A percentile compares a stretch with the other conserved stretches of the same genome.
These are phyloP conservation scores for Empidonax alnorum DNA, from an alignment of 2,113 vertebrate genomes.

Conservation along the genomic window DNA sequence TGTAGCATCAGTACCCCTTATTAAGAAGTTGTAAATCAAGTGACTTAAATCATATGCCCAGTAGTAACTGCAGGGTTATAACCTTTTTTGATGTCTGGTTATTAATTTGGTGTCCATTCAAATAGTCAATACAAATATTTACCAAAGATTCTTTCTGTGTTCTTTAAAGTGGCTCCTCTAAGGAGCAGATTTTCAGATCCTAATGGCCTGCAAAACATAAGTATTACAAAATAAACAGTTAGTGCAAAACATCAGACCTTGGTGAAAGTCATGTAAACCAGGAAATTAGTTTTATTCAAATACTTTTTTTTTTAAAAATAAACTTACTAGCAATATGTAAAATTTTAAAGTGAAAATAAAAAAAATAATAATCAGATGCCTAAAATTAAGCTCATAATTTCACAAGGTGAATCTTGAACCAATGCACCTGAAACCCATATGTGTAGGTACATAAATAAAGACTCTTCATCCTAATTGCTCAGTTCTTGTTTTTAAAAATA, in stretches of 20 bases:
- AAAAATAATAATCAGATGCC: neutral
- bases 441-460: neutral
- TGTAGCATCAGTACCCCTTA: neutral
- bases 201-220: slow-evolving; percentile 81
- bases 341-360: neutral
- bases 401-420: neutral
- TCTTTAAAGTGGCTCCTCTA: slow-evolving; percentile 95
- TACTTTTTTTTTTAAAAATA: neutral
- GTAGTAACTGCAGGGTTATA: neutral
- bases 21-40: neutral
- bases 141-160: slow-evolving; percentile 94
- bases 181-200: slow-evolving; percentile 96
- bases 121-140: slow-evolving; percentile 50
- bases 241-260: neutral
- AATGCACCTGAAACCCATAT: neutral
- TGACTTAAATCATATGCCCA: neutral
- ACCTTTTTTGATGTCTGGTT: neutral
- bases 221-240: neutral
- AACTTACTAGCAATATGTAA: neutral
- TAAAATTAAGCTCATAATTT: neutral
- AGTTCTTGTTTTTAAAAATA: neutral
- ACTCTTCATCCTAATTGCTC: neutral
- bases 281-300: neutral
- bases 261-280: neutral
- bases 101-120: neutral